Evolutionary conservation across 1,140 invertebrate species (phyloP), one percentile per base, ranked within the genome.

Genomic region (Camponotus pennsylvanicus): DNA sequence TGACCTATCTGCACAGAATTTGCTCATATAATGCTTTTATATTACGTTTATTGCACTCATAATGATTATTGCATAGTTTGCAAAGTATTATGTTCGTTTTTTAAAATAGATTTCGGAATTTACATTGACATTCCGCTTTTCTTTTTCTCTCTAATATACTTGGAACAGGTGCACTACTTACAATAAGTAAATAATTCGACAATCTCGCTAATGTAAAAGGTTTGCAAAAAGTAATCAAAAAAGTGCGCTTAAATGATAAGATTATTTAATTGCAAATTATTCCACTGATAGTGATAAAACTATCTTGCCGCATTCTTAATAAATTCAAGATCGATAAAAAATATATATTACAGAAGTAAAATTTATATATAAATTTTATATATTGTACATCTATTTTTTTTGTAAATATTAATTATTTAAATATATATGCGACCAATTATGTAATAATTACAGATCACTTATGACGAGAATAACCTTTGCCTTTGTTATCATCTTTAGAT

Each of bases 311-410:
- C 32, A 1, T 45, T 64, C 7, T 7, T 63, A 76, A 77, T 37
- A 63, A 27, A 42, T 34, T 64, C 27, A 45, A 77, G 15, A 77
- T 21, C n/a, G 37, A 64, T 32, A 85, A 59, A 32, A 66, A 34
- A 57, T 87, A 9, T 78, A 89, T 88, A 73, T 88, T 71, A 67
- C 49, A 0, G 15, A 87, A 52, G 27, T 59, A 49, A 49, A 40
- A 69, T 42, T 76, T 85, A 67, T 71, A 66, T 7, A 85, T 15
- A 5, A 7, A 59, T 76, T 63, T 21, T 59, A 59, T 70, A 15
- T 67, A 21, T 21, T 21, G 21, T 21, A 59, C 55, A 34, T 8
- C 21, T 34, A 45, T 45, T 61, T 40, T 40, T 52, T 63, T 61
- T 21, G 4, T 49, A 37, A 34, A 2, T 4, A 6, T 27, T 61